Evolutionary conservation across 2,113 vertebrate genomes (phyloP).

Genomic region (Pitta sordida): DNA sequence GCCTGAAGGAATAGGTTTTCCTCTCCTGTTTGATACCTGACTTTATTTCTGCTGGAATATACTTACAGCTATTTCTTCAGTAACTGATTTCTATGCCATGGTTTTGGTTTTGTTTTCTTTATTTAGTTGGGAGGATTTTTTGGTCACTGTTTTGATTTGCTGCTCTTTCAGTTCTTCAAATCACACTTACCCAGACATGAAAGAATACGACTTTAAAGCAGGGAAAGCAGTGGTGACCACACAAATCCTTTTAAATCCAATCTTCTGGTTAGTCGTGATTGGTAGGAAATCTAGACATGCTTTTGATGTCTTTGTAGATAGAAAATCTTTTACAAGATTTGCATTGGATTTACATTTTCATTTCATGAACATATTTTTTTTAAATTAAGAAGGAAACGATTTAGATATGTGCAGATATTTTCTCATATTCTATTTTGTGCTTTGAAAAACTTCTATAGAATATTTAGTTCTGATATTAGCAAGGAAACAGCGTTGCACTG

Average conservation of each 20-base stretch:
- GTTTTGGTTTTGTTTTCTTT: neutral
- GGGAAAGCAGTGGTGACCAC: neutral
- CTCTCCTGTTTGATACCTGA: neutral
- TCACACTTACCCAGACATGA: neutral
- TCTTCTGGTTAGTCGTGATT: neutral
- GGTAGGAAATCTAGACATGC: neutral
- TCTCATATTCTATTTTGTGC: neutral
- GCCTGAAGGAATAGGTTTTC: neutral
- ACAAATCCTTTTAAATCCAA: neutral
- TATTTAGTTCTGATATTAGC: neutral
- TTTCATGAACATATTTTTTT: neutral
- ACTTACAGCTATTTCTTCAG: neutral
- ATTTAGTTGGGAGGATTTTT: no score
- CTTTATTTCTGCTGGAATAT: neutral
- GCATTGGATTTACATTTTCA: constrained; percentile 12
- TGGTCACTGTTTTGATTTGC: neutral
- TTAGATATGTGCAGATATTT: neutral
- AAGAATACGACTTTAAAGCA: neutral
- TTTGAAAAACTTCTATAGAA: neutral
- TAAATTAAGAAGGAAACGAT: neutral
- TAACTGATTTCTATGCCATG: neutral
- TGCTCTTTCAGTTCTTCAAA: neutral
- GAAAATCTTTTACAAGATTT: constrained; percentile 1
- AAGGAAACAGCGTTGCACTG: neutral
- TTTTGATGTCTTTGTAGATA: constrained; percentile 27